A percentile compares a stretch with the other conserved stretches of the same genome.
These are phyloP conservation scores for Aphidius ervi DNA, from an alignment of 1,140 invertebrate genomes.

Conservation along the genomic window DNA sequence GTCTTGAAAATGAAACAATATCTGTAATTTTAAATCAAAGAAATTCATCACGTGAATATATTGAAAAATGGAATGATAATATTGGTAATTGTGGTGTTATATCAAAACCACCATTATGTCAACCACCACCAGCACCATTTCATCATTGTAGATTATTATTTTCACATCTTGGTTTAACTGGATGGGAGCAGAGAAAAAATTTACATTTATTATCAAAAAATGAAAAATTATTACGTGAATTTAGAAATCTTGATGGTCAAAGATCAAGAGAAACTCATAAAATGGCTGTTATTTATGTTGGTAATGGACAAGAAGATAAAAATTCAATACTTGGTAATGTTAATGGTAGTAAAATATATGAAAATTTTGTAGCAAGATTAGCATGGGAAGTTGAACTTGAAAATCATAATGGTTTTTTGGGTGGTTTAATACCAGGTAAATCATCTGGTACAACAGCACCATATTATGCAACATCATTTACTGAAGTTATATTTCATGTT, in stretches of 20 bases:
- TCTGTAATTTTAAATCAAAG: conserved; percentile 77
- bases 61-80: conserved; percentile 53
- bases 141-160: conserved; percentile 83
- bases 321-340: conserved; percentile 76
- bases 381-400: conserved; percentile 97
- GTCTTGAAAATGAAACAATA: conserved; percentile 78
- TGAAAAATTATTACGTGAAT: conserved; percentile 84
- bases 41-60: conserved; percentile 71
- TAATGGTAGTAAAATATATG: conserved; percentile 84
- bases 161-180: conserved; percentile 83
- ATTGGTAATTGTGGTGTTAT: conserved; percentile 42
- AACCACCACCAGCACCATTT: conserved; percentile 60
- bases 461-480: conserved; percentile 90
- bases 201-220: conserved; percentile 86
- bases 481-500: conserved; percentile 88
- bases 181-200: conserved; percentile 81
- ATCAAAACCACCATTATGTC: conserved; percentile 39
- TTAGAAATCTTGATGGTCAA: conserved; percentile 89
- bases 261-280: conserved; percentile 95
- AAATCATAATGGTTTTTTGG: conserved; percentile 92
- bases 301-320: conserved; percentile 94
- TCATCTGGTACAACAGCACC: conserved; percentile 89
- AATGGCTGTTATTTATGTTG: conserved; percentile 98
- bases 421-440: conserved; percentile 88
- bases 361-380: conserved; percentile 89